A percentile compares a stretch with the other conserved stretches of the same genome.
These are phyloP conservation scores for Boloria selene DNA, from an alignment of 2,888 invertebrate genomes.

Conservation along the genomic window DNA sequence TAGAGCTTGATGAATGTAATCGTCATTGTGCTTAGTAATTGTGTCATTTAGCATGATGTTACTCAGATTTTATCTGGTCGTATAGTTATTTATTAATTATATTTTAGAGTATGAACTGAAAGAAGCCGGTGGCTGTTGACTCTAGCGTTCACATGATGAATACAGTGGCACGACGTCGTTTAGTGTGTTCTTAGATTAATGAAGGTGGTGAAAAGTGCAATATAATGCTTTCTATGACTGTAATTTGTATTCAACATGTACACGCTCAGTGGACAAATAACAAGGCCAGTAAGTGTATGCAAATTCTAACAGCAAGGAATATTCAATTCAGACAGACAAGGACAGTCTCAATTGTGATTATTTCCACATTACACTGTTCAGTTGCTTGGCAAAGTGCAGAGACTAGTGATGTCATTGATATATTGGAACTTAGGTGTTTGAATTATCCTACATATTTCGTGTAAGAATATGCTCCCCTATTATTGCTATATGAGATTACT, in stretches of 20 bases:
- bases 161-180: conserved; percentile 15
- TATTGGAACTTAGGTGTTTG: conserved; percentile 20
- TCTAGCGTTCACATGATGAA: conserved; percentile 23
- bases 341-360: conserved; percentile 17
- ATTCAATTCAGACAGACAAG: conserved; percentile 6
- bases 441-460: conserved; percentile 21
- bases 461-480: conserved; percentile 25
- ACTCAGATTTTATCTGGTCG: conserved; percentile 65
- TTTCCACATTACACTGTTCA: conserved; percentile 16
- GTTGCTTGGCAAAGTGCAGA: conserved; percentile 23
- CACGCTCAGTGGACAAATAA: background rate
- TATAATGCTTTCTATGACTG: conserved; percentile 26
- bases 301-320: conserved; percentile 19
- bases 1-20: conserved; percentile 80
- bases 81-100: conserved; percentile 49
- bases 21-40: conserved; percentile 81
- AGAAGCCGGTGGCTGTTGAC: conserved; percentile 29
- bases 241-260: conserved; percentile 10
- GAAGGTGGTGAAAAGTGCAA: conserved; percentile 26
- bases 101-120: conserved; percentile 31
- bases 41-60: conserved; percentile 74
- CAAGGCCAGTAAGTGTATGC: conserved; percentile 24
- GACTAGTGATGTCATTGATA: conserved; percentile 19
- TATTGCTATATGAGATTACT: conserved; percentile 33
- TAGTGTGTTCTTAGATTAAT: conserved; percentile 8